Evolutionary conservation across 2,888 invertebrate species (phyloP), one percentile per base, ranked within the genome.

Genomic region (Sisyra nigra): DNA sequence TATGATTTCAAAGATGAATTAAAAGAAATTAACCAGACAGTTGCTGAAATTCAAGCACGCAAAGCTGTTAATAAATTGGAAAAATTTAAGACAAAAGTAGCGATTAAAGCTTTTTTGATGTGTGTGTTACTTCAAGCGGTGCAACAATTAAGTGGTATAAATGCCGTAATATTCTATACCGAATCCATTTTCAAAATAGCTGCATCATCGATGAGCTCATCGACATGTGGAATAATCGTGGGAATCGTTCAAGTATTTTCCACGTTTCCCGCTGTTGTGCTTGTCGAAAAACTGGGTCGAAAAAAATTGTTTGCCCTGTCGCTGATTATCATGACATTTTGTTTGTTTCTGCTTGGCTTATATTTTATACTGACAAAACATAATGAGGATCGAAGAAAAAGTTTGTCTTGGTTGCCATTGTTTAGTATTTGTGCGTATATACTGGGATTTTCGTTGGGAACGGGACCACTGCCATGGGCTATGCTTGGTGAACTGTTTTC

Each of bases 131-230:
- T 71, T 32, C 69, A 71, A 65, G 49, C 67, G 4, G 80, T 83
- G 61, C 85, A 85, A 53, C 84, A 85, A 58, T 72, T 81, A 54
- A 78, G 79, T 44, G 85, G 85, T 45, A 71, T 84, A 50, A 83
- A 84, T 61, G 82, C 82, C 1, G 78, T 85, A 47, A 80, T 84
- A 52, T 83, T 84, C 62, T 83, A 80, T 56, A 76, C 81, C 1
- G 71, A 72, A 45, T 65, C 67, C 40, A 84, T 85, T 52, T 83
- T 85, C 61, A 51, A 65, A 39, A 75, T 74, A 2, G 76, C 83
- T 8, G 80, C 8, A n/a, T n/a, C n/a, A 2, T 8, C 5, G 3
- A 34, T 34, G 7, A 34, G 34, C 3, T 13, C 7, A 7, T 8
- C 13, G 7, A 7, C 15, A n/a, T 34, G 34, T 11, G 34, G 84